Percentiles rank a stretch among this genome's conserved stretches.
Evolutionary conservation across 1,140 invertebrate species (phyloP).

Genomic region (Heliconius nattereri): DNA sequence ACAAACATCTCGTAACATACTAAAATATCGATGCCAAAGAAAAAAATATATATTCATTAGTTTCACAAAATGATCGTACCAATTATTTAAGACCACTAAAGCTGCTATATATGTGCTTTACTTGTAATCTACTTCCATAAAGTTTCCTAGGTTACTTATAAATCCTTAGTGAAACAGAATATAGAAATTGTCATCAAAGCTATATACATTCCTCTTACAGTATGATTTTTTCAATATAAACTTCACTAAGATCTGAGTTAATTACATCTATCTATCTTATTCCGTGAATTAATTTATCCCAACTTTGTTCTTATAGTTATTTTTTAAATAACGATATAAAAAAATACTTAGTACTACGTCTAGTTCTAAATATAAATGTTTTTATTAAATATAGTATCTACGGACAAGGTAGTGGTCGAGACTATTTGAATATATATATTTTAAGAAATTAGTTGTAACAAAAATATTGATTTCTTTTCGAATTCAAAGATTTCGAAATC

Average conservation of each 20-base stretch:
- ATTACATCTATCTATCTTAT: not conserved
- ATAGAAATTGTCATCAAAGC: constrained; percentile 45
- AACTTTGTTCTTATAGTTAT: too few relatives aligned
- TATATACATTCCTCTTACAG: constrained; percentile 51
- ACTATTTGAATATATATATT: too few relatives aligned
- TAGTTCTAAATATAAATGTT: too few relatives aligned
- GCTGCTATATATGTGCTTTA: not conserved
- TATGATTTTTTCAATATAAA: not conserved
- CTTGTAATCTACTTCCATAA: not conserved
- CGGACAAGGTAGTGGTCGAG: too few relatives aligned
- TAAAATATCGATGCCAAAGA: not conserved
- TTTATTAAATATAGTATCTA: too few relatives aligned
- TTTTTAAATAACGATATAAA: too few relatives aligned
- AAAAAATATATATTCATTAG: not conserved
- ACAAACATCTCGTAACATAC: not conserved
- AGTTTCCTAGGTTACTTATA: constrained; percentile 17
- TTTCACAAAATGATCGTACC: not conserved
- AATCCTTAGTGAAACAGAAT: constrained; percentile 25
- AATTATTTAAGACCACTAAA: not conserved
- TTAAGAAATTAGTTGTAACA: too few relatives aligned
- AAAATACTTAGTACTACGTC: too few relatives aligned
- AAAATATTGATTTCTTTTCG: too few relatives aligned
- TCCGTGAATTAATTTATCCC: too few relatives aligned
- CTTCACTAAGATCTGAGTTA: not conserved
- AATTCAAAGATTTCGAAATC: not conserved